phyloP scores from a whole-genome alignment of 2,113 vertebrate genomes.

The Grammomys surdaster region DNA sequence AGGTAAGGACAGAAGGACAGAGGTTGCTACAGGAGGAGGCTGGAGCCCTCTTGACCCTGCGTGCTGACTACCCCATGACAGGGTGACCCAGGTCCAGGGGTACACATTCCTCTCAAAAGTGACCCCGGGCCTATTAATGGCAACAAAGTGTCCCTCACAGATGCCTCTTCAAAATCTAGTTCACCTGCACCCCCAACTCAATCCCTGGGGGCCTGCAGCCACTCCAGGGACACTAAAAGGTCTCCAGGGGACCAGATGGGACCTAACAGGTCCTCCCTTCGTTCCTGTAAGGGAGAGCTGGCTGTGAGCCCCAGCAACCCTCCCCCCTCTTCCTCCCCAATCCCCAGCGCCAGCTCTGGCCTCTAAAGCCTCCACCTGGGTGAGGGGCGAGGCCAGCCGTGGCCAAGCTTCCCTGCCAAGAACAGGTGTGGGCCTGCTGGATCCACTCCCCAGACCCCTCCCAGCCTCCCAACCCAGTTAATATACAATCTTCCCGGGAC shows the following conservation, averaged over 20 bases:
- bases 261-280: neutral
- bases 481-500: constrained; percentile 58
- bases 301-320: neutral
- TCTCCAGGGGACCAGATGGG: neutral
- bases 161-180: neutral
- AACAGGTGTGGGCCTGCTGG: constrained; percentile 60
- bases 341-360: neutral
- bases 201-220: neutral
- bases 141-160: neutral
- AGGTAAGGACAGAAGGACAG: neutral
- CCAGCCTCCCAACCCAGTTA: constrained; percentile 10
- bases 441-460: constrained; percentile 36
- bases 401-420: constrained; percentile 36
- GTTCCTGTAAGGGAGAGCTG: neutral
- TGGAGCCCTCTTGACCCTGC: neutral
- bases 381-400: neutral
- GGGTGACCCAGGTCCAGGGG: neutral
- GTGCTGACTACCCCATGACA: neutral
- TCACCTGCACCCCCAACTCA: neutral
- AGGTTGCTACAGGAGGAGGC: neutral
- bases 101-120: neutral
- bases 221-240: neutral
- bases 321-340: neutral
- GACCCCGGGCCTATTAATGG: neutral
- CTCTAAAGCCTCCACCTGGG: neutral